Percentiles rank a stretch among this genome's conserved stretches.
Conservation (phyloP, 2,113 vertebrate genomes). For the Catagonus wagneri region DNA sequence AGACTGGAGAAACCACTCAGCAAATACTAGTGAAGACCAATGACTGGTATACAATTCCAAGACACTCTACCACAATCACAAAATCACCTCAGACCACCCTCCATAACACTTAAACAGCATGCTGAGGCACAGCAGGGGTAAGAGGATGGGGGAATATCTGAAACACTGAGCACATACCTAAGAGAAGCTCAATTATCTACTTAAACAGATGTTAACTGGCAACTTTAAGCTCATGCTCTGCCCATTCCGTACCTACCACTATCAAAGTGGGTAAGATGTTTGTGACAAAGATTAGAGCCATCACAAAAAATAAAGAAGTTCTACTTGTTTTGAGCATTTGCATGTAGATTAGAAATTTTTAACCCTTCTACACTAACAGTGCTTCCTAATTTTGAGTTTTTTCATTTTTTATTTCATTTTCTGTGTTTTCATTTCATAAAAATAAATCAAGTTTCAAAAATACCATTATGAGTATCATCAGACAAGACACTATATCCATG, state of each 20-base stretch:
- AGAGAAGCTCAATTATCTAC: not conserved
- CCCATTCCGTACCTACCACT: not conserved
- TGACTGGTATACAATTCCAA: not conserved
- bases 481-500: not conserved
- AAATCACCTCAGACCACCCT: not conserved
- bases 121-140: not conserved
- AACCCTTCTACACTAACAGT: not conserved
- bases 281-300: not conserved
- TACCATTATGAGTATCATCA: conserved; percentile 6
- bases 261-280: not conserved
- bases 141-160: not conserved
- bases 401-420: not conserved
- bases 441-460: conserved; percentile 36
- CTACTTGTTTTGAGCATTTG: conserved; percentile 14
- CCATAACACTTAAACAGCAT: not conserved
- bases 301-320: not conserved
- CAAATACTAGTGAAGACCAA: not conserved
- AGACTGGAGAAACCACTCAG: not conserved
- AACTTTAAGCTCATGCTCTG: not conserved
- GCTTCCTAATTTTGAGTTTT: not conserved
- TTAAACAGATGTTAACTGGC: not conserved
- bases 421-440: conserved; percentile 11
- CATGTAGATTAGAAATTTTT: not conserved
- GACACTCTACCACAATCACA: not conserved
- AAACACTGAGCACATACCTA: not conserved